Percentiles rank a stretch among this genome's conserved stretches.
Evolutionary conservation across 2,113 vertebrate species (phyloP).

Genomic region (Centropus unirufus): DNA sequence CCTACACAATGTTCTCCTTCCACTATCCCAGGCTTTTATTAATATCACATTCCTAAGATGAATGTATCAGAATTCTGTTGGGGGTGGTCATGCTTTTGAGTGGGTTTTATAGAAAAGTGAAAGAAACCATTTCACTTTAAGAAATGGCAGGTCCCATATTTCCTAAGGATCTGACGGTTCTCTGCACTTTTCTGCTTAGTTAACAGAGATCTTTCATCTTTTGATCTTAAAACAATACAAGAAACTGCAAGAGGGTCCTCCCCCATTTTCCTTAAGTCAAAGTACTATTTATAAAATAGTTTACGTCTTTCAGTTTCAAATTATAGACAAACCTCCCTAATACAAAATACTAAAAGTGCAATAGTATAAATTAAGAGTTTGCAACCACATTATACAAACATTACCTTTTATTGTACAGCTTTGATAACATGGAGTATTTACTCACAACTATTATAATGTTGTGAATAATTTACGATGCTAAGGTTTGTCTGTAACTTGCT

Average conservation of each 20-base stretch:
- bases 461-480: constrained; percentile 75
- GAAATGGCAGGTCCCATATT: constrained; percentile 56
- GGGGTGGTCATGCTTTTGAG: constrained; percentile 12
- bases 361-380: constrained; percentile 97
- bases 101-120: constrained; percentile 43
- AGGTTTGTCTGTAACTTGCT: constrained; percentile 89
- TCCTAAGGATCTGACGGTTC: constrained; percentile 55
- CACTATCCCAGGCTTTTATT: constrained; percentile 62
- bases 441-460: constrained; percentile 86
- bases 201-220: constrained; percentile 45
- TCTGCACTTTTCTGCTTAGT: constrained; percentile 60
- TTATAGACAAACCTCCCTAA: constrained; percentile 93
- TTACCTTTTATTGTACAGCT: constrained; percentile 86
- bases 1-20: constrained; percentile 13
- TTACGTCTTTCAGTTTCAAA: constrained; percentile 81
- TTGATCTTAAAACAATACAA: constrained; percentile 70
- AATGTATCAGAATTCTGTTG: neutral
- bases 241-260: constrained; percentile 47
- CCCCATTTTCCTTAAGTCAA: constrained; percentile 61
- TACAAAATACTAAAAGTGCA: constrained; percentile 95
- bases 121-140: constrained; percentile 49
- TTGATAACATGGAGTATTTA: constrained; percentile 82
- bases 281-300: constrained; percentile 82
- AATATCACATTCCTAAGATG: constrained; percentile 57
- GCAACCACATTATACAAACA: constrained; percentile 93